Percentiles rank a stretch among this genome's conserved stretches.
Conservation (phyloP, 30 jellyfish, hydroid and myxozoan genomes). For the Turritopsis dohrnii region DNA sequence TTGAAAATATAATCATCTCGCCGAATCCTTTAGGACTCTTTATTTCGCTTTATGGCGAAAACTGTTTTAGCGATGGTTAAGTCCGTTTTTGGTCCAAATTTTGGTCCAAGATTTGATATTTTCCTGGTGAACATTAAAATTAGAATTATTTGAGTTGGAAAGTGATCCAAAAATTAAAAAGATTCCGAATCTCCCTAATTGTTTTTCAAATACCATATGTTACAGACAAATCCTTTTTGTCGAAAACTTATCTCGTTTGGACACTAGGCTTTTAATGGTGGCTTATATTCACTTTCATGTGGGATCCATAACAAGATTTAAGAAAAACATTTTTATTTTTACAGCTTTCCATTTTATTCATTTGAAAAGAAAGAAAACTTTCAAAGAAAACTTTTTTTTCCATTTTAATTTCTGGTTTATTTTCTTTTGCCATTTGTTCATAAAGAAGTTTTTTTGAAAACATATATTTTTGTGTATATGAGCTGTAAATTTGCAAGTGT, state of each 20-base stretch:
- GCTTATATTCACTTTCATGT: not conserved
- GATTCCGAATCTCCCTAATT: no score
- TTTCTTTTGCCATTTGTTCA: not conserved
- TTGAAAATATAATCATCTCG: not conserved
- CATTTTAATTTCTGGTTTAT: not conserved
- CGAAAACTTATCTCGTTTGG: not conserved
- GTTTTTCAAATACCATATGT: no score
- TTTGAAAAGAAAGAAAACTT: not conserved
- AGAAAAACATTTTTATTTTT: not conserved
- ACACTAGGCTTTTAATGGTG: not conserved
- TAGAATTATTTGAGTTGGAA: no score
- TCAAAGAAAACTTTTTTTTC: not conserved
- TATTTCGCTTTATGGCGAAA: no score
- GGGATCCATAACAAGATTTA: not conserved
- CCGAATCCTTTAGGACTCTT: not conserved
- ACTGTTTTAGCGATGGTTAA: no score
- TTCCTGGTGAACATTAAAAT: no score
- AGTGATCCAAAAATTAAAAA: no score
- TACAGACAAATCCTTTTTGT: no score
- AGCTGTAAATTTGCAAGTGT: not conserved
- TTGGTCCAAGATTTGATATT: no score
- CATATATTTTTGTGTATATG: not conserved
- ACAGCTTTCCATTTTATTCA: not conserved
- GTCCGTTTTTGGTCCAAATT: no score
- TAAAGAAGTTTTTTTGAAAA: not conserved